These are phyloP conservation scores for Exaiptasia diaphana DNA, from an alignment of 64 coral and sea anemone genomes.

Conservation along the genomic window DNA sequence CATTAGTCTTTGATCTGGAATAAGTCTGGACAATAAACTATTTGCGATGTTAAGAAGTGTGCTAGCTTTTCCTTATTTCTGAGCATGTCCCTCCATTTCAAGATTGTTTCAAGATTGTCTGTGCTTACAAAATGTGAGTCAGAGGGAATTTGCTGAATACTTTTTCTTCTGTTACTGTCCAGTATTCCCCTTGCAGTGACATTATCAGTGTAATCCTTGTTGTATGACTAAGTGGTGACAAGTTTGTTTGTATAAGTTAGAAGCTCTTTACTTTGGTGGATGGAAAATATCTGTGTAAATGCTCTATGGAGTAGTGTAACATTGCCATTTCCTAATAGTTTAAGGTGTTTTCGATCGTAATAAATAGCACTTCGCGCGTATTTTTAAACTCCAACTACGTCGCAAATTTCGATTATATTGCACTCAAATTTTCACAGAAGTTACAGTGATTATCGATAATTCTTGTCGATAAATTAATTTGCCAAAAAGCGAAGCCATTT, in stretches of 20 bases:
- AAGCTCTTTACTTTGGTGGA: conserved; percentile 15
- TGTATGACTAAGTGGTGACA: conserved; percentile 22
- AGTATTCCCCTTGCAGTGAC: background rate
- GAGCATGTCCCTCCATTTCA: conserved; percentile 25
- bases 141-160: conserved; percentile 9
- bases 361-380: too few species aligned
- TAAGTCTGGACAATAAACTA: conserved; percentile 20
- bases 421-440: too few species aligned
- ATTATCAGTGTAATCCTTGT: conserved; percentile 21
- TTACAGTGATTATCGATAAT: too few species aligned
- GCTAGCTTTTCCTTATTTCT: conserved; percentile 6
- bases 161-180: conserved; percentile 8
- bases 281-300: conserved; percentile 17
- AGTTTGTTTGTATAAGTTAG: conserved; percentile 7
- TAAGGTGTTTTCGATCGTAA: too few species aligned
- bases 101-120: conserved; percentile 15
- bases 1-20: background rate
- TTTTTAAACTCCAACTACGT: too few species aligned
- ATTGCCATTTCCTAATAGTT: conserved; percentile 14
- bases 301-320: conserved; percentile 1
- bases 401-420: too few species aligned
- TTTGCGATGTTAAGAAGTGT: conserved; percentile 18
- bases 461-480: too few species aligned
- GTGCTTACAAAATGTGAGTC: conserved; percentile 33
- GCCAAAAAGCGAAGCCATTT: too few species aligned